Percentiles rank a stretch among this genome's conserved stretches.
Conservation (phyloP, 2,888 invertebrate species). For the Zootermopsis nevadensis region DNA sequence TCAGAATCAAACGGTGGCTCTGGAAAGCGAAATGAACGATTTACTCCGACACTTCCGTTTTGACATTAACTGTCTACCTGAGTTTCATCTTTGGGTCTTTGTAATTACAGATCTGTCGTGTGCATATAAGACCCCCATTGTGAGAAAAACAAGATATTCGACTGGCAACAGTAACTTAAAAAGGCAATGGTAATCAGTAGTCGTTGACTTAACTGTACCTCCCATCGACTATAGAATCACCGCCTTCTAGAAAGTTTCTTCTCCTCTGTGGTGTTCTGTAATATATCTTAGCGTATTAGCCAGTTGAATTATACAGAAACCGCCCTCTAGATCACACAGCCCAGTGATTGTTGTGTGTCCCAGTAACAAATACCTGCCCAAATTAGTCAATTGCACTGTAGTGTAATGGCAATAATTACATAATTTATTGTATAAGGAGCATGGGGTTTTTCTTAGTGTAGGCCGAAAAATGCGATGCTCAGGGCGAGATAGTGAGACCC, state of each 20-base stretch:
- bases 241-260: neutral
- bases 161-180: constrained; percentile 16
- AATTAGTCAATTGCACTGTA: constrained; percentile 39
- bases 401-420: constrained; percentile 33
- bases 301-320: constrained; percentile 13
- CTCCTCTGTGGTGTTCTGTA: neutral
- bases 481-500: constrained; percentile 23
- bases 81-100: neutral
- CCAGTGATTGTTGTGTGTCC: neutral
- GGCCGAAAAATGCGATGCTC: constrained; percentile 14
- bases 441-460: neutral
- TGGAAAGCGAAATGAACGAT: neutral
- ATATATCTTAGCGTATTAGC: neutral
- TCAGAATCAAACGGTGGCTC: too few species aligned
- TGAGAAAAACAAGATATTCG: neutral
- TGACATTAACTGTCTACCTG: neutral
- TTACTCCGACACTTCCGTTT: neutral
- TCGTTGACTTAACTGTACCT: constrained; percentile 11
- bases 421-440: constrained; percentile 31
- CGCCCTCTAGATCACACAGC: constrained; percentile 1
- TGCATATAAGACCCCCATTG: neutral
- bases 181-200: constrained; percentile 13
- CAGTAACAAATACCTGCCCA: constrained; percentile 27
- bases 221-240: neutral
- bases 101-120: constrained; percentile 30